Evolutionary conservation across 2,797 vertebrate genomes (phyloP), one percentile per base, ranked within the genome.

Genomic region (Lateolabrax maculatus): DNA sequence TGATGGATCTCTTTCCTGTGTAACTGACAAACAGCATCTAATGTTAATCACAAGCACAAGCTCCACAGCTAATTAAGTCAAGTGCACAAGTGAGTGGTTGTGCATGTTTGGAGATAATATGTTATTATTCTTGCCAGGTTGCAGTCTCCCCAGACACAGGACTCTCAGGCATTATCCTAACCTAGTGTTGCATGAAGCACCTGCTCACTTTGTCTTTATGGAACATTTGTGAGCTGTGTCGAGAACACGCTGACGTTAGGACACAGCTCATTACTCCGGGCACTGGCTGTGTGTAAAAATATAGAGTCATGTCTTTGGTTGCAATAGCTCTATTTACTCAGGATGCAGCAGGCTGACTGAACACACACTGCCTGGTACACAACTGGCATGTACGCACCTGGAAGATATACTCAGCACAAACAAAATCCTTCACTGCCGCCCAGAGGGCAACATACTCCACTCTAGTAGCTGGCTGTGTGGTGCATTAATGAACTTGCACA

Each of bases 171-270:
- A 3, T 51, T 25, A 79, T 61, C 52, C 18, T 10, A 15, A 23
- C 23, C 3, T 25, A 37, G 61, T 19, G 21, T 12, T 27, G 55
- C 73, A 52, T 21, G 18, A 61, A 83, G 66, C 81, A 78, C 52
- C 83, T 78, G 74, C 81, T 84, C 74, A 6, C 63, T 60, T 51
- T 51, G 64, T 43, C n/a, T 77, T 64, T 46, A 41, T 48, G 71
- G 53, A 46, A 11, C 67, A 41, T 67, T 65, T 64, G 67, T 65
- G 44, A 34, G 46, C 60, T 34, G 41, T 74, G 44, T 13, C 43
- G 61, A 52, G 41, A 82, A n/a, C 65, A 61, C 66, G 29, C 0
- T 77, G 72, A 71, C 37, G 41, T 69, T 21, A 66, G 48, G 39
- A 37, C 27, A 31, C 73, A 60, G 76, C 76, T 82, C 81, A 77